Conservation (phyloP, 2,113 vertebrate genomes). For the Orcinus orca region DNA sequence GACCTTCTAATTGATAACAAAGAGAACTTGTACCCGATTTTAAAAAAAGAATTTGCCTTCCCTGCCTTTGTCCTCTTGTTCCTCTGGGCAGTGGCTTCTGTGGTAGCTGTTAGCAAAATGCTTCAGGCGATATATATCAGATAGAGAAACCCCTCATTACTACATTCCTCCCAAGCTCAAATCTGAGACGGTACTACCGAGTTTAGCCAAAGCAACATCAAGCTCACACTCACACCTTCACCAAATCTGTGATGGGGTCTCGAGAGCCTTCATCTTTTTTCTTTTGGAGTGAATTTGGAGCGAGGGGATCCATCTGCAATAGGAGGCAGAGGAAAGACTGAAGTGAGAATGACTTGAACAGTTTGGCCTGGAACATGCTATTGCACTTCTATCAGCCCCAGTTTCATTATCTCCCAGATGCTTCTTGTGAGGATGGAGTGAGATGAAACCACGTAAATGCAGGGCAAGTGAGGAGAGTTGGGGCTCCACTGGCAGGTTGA, state of each 20-base stretch:
- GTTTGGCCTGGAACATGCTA: neutral
- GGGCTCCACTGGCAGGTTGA: neutral
- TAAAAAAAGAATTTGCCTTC: neutral
- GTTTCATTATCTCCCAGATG: neutral
- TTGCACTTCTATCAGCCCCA: neutral
- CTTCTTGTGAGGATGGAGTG: neutral
- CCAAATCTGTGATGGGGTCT: neutral
- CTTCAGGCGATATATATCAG: neutral
- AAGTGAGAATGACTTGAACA: neutral
- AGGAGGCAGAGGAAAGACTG: neutral
- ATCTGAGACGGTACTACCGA: too few relatives aligned
- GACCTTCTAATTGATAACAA: conserved; percentile 62
- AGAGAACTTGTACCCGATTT: conserved; percentile 37
- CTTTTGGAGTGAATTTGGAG: neutral
- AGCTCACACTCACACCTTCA: neutral
- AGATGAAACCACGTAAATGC: neutral
- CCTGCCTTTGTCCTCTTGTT: neutral
- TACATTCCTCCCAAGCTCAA: neutral
- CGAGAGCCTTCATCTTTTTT: neutral
- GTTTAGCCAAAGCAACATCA: neutral
- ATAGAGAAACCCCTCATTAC: neutral
- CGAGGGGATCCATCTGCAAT: neutral
- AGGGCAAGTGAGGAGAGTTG: neutral
- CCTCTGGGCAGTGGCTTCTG: neutral
- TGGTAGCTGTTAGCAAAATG: neutral